These are phyloP conservation scores for Hippocampus kuda DNA, from an alignment of 2,797 vertebrate species.

Conservation along the genomic window DNA sequence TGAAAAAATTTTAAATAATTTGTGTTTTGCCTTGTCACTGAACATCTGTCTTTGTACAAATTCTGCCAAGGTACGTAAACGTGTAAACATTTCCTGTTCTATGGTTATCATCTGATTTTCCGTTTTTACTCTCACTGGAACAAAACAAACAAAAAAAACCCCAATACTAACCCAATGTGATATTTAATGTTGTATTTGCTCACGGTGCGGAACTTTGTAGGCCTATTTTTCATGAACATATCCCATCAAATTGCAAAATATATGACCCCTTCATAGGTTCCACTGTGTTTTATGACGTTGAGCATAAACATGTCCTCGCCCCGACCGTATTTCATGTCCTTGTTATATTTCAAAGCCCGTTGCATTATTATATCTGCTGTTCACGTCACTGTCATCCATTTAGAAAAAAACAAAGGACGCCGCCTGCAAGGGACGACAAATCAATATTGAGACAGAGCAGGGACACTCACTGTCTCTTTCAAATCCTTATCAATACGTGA, in stretches of 20 bases:
- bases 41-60: too few species aligned
- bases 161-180: background rate
- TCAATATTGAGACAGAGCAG: slow-evolving; percentile 23
- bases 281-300: background rate
- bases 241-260: background rate
- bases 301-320: background rate
- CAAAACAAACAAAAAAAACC: background rate
- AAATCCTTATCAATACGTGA: slow-evolving; percentile 17
- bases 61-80: too few species aligned
- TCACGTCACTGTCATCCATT: slow-evolving; percentile 1
- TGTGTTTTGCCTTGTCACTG: too few species aligned
- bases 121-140: background rate
- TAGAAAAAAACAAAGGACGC: background rate
- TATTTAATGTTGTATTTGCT: background rate
- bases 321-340: background rate
- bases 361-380: slow-evolving; percentile 9
- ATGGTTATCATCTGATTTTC: background rate
- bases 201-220: background rate
- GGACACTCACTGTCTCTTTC: background rate
- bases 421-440: slow-evolving; percentile 13
- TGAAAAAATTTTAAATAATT: too few species aligned
- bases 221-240: background rate
- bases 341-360: slow-evolving; percentile 9
- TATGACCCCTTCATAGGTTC: background rate
- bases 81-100: background rate